Percentiles rank a stretch among this genome's conserved stretches.
Evolutionary conservation across 2,797 vertebrate genomes (phyloP).

Genomic region (Natrix natrix): DNA sequence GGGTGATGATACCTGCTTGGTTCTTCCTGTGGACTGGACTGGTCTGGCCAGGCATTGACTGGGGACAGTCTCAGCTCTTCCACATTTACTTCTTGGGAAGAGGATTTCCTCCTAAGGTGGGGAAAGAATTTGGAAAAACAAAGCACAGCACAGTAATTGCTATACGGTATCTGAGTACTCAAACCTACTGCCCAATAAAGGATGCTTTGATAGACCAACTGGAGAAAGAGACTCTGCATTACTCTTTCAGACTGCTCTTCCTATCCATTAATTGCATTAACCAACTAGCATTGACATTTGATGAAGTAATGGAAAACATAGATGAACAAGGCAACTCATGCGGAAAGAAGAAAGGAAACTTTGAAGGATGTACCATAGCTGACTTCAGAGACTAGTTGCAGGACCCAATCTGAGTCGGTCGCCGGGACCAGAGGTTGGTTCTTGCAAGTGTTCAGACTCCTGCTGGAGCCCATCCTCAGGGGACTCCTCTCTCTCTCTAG

Average conservation of each 20-base stretch:
- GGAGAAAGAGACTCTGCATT: not conserved
- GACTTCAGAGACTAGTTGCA: not conserved
- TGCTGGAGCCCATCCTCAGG: not conserved
- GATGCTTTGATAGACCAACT: not conserved
- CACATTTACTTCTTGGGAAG: conserved; percentile 59
- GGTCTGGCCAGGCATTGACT: conserved; percentile 70
- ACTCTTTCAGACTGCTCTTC: not conserved
- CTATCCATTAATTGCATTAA: not conserved
- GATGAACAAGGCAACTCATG: not conserved
- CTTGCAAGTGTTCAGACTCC: not conserved
- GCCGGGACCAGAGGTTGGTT: not conserved
- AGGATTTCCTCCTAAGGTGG: conserved; percentile 52
- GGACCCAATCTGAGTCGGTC: not conserved
- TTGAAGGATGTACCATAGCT: not conserved
- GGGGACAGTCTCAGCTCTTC: conserved; percentile 65
- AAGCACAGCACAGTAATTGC: not conserved
- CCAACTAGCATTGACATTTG: not conserved
- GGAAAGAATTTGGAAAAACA: not conserved
- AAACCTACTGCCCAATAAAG: not conserved
- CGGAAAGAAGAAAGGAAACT: not conserved
- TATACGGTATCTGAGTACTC: not conserved
- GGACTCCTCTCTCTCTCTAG: not conserved
- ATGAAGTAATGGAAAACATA: not conserved
- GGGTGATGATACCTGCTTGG: conserved; percentile 11
- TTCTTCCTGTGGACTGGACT: conserved; percentile 43